Evolutionary conservation across 2,888 invertebrate genomes (phyloP), one percentile per base, ranked within the genome.

Genomic region (Campoplex capitator): DNA sequence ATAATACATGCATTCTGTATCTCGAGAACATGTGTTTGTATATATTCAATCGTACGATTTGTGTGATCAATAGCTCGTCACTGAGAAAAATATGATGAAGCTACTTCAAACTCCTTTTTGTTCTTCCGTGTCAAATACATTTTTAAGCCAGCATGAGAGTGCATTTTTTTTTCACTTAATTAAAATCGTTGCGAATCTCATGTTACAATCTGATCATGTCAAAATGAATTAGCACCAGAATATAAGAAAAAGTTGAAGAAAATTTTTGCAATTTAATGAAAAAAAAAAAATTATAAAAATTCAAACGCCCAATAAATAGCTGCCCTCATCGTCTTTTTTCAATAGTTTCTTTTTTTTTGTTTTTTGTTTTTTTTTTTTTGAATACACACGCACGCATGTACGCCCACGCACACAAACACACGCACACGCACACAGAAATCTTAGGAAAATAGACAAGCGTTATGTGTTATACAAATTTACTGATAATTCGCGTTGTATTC

Each of bases 401-500:
- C 42, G 23, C 68, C 1, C 68, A 70, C 45, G 8, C 42, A 73
- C 28, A 51, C 73, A 73, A 8, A 51, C 73, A 65, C 65, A 23
- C 51, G 28, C 62, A 32, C 28, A 76, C 78, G 62, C 65, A 76
- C 76, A 65, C 83, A 74, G 78, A 82, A 82, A 82, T 87, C 87
- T 90, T 90, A 90, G 88, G 91, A 92, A 92, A 92, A 92, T 92
- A 92, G 91, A 91, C 90, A 90, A 91, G 90, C 89, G 89, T 91
- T 89, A 89, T 90, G 88, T 89, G 89, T 91, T 89, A 91, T 89
- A 91, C 89, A 92, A 82, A 91, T 89, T 91, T 92, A 92, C 89
- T 89, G 91, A 90, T 86, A 89, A 91, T 91, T 90, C 91, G 90
- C 90, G 89, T 91, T 90, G 89, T 88, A 89, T 90, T 90, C 89